Base-by-base conservation (phyloP, 2,113 vertebrate genomes). In the Clupea harengus region DNA sequence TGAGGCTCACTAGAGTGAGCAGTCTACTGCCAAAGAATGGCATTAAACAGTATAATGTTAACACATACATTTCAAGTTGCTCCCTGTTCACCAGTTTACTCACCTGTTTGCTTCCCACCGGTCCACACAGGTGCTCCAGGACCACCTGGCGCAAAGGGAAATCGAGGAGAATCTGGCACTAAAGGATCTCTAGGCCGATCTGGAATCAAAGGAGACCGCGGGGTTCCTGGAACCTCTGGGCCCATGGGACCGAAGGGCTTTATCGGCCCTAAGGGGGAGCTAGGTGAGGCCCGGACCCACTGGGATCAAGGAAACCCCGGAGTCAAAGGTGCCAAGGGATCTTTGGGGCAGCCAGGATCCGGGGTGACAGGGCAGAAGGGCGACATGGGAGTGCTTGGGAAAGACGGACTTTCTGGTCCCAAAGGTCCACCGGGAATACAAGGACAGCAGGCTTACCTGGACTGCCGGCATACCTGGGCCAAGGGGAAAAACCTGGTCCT, bases 121-220 rank as follows among this genome's bases (percentile, higher is more conserved):
- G 75, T 72, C 18, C 81, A 83, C 81, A 88, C 85, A 98, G 97
- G 98, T 88, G 91, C 92, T 45, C 96, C 97, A 0, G 98, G 98
- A 85, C 95, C 90, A 72, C 96, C 97, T 1, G 98, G 97, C 60
- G 94, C 96, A 45, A 96, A 96, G 86, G 97, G 97, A 44, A 93
- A 94, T 93, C 96, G 95, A 88, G 97, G 97, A 0, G 97, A 98
- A 0, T 8, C 57, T 7, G 97, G 97, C 0, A 0, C 87, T 25
- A 97, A 93, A 90, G 97, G 98, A 20, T 91, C 95, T 1, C n/a
- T 88, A 1, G 98, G 98, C 44, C 13, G 89, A 20, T 91, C 86
- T 60, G 98, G 97, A 67, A 87, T 85, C 0, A 98, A 97, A 93
- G 97, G 97, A 13, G 96, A 98, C 54, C 11, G 18, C 0, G 98